phyloP scores from a whole-genome alignment of 2,888 invertebrate species.

The Oeneis ivallda region DNA sequence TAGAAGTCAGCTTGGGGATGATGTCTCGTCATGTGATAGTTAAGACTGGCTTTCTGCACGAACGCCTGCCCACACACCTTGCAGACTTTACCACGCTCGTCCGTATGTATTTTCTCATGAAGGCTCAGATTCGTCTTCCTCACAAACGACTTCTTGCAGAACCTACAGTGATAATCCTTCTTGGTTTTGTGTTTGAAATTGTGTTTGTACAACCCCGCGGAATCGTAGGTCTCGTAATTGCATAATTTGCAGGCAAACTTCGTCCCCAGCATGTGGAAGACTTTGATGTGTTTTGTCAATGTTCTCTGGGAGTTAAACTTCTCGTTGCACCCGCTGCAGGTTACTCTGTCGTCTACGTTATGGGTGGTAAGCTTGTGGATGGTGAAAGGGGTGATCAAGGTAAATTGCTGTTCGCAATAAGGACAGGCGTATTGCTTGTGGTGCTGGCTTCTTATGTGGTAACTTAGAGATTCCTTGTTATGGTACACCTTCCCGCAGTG shows the following conservation, averaged over 20 bases:
- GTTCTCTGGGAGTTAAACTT: constrained; percentile 59
- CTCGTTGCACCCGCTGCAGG: constrained; percentile 67
- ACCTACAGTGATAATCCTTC: constrained; percentile 67
- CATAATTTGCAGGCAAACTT: constrained; percentile 60
- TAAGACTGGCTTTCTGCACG: constrained; percentile 71
- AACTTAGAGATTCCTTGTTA: constrained; percentile 51
- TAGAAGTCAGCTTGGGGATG: constrained; percentile 66
- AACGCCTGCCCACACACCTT: constrained; percentile 66
- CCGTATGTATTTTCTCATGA: constrained; percentile 70
- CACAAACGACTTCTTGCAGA: constrained; percentile 69
- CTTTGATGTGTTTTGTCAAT: constrained; percentile 58
- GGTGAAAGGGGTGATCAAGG: constrained; percentile 54
- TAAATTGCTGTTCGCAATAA: constrained; percentile 54
- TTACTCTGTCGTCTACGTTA: constrained; percentile 59
- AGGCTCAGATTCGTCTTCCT: constrained; percentile 58
- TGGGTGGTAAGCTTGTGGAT: constrained; percentile 59
- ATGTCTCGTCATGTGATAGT: constrained; percentile 72
- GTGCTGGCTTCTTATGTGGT: constrained; percentile 60
- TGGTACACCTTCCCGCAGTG: constrained; percentile 57
- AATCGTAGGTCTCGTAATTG: constrained; percentile 62
- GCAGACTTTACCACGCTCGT: constrained; percentile 64
- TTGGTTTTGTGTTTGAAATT: constrained; percentile 65
- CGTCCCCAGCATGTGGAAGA: constrained; percentile 68
- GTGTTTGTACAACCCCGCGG: constrained; percentile 60
- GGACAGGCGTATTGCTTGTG: constrained; percentile 54